Evolutionary conservation across 2,113 vertebrate genomes (phyloP), one percentile per base, ranked within the genome.

Genomic region (Talpa occidentalis): DNA sequence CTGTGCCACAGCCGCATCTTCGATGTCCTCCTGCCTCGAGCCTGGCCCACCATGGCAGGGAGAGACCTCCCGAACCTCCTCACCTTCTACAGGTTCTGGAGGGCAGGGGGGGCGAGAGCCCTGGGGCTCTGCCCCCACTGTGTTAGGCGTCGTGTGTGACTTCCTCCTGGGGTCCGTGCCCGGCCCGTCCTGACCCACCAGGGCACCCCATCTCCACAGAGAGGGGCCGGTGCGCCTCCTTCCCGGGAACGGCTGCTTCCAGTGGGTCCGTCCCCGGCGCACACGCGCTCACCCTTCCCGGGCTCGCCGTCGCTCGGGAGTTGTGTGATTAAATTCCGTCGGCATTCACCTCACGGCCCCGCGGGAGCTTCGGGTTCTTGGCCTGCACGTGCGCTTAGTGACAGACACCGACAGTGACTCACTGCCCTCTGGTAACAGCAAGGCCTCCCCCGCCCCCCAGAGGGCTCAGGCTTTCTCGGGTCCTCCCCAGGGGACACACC

Each of bases 51-150:
- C 83, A 40, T 70, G 24, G n/a, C 94, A 40, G 95, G 84, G 92
- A 97, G 95, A 93, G 94, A 42, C 96, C 10, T 77, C 67, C 95
- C 96, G 66, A 97, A 47, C 67, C 94, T 97, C n/a, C 95, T 97
- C 94, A 97, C 97, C 69, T 97, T 96, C 96, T 97, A 97, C 97
- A 97, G 97, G 97, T 97, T 88, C 95, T 88, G 47, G n/a, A 64
- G 44, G 79, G 0, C 0, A 0, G 1, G 77, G 88, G 70, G 91
- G 70, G 80, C 79, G 90, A 60, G 67, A 37, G 19, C 44, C 92
- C 49, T 5, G 0, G 82, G 67, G 60, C 16, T 0, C 70, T 52
- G 15, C 44, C 44, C 19, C 6, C 26, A 47, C 54, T 40, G 0
- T 19, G 4, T 30, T 24, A 47, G 32, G 42, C 19, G 28, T 40